Base-by-base conservation (phyloP, 2,888 invertebrate species). In the Spilarctia lutea region DNA sequence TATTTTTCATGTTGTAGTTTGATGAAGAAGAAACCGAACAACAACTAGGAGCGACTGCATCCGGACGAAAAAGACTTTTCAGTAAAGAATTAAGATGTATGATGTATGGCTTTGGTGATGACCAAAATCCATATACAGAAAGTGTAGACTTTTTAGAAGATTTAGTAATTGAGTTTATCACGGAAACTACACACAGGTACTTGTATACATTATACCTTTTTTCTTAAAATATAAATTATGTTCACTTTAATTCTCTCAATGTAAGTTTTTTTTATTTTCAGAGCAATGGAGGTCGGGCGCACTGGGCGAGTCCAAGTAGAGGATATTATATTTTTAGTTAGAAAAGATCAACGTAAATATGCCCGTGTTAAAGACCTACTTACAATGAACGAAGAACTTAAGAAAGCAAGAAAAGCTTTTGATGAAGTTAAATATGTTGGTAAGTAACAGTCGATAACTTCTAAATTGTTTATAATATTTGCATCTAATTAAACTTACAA, bases 71-170 rank as follows among this genome's bases (percentile, higher is more conserved):
- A 91, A 96, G 99, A 67, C 91, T 99, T 3, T 99, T 99, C 85
- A 98, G 98, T 76, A 99, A 99, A 93, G 99, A 99, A 92, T 93
- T 99, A 65, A 96, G 99, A 48, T 99, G 99, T 86, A 99, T 99
- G 99, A 99, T 99, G 99, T 99, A 99, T 92, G 99, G 99, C 0
- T 99, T 99, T 96, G 99, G 99, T 8, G 99, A 99, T 93, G 99
- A 99, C 91, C 99, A 99, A 92, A 99, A 99, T 95, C 99, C 99
- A 0, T 99, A 99, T 89, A 99, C 99, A 2, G 99, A 99, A 94
- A 99, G 99, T 90, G 99, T 99, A 0, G 99, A 99, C 91, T 96
- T 99, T 68, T 96, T 99, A 70, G 99, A 99, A 94, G 99, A 99
- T 93, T 95, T 99, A 68, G 99, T 99, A 0, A 98, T 99, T 83